These are phyloP conservation scores for Crotophaga sulcirostris DNA, from an alignment of 2,113 vertebrate genomes.

Conservation along the genomic window DNA sequence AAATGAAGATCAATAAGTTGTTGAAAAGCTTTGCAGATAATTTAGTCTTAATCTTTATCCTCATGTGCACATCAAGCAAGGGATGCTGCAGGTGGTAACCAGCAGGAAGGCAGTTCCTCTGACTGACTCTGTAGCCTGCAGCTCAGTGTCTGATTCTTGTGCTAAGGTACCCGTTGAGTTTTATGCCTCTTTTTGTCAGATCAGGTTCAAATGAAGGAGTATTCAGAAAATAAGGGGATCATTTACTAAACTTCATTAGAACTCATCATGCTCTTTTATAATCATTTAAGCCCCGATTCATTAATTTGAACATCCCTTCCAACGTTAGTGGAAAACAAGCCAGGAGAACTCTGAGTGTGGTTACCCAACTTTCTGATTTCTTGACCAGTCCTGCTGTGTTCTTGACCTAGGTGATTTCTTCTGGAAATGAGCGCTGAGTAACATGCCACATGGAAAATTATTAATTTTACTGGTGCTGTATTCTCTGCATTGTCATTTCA, in stretches of 20 bases:
- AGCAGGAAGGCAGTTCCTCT: not conserved
- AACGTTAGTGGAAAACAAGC: not conserved
- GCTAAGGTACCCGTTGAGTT: not conserved
- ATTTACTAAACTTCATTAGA: not conserved
- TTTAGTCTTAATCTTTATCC: not conserved
- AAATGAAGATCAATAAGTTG: not conserved
- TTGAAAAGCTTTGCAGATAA: not conserved
- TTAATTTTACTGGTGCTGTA: not conserved
- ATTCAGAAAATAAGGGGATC: not conserved
- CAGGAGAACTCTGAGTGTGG: not conserved
- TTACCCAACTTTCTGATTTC: not conserved
- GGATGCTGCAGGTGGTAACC: not conserved
- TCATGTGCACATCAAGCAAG: not conserved
- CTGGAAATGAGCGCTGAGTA: not conserved
- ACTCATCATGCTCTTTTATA: not conserved
- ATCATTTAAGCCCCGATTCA: not conserved
- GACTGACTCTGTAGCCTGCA: rapidly evolving
- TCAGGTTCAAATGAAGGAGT: not conserved
- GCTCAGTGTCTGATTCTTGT: not conserved
- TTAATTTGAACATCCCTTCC: not conserved
- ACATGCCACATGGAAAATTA: not conserved
- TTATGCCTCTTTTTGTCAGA: not conserved
- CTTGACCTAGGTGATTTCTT: not conserved
- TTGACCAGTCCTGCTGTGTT: not conserved
- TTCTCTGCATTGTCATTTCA: not conserved